Percentiles rank a stretch among this genome's conserved stretches.
These are phyloP conservation scores for Puntigrus tetrazona DNA, from an alignment of 2,113 vertebrate species.

Conservation along the genomic window DNA sequence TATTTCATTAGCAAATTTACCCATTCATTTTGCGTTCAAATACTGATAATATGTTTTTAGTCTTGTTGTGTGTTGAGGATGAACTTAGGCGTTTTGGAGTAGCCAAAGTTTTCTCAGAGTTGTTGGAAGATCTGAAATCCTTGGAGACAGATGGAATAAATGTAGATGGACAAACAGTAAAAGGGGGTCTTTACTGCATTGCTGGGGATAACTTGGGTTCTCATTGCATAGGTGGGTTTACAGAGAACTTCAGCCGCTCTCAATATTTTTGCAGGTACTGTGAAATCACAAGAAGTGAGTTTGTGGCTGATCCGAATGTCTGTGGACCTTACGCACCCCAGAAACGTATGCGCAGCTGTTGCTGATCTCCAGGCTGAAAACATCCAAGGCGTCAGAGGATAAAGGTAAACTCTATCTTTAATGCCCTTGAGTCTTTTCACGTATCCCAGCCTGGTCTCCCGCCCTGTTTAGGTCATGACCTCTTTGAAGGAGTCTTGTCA, in stretches of 20 bases:
- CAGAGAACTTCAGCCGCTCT: slow-evolving; percentile 43
- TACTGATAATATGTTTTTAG: slow-evolving; percentile 46
- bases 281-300: slow-evolving; percentile 43
- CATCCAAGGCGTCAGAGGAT: too few species aligned
- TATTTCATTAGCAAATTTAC: slow-evolving; percentile 44
- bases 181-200: slow-evolving; percentile 44
- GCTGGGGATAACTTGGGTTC: slow-evolving; percentile 40
- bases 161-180: slow-evolving; percentile 44
- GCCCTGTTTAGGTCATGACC: too few species aligned
- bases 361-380: too few species aligned
- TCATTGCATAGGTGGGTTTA: slow-evolving; percentile 12
- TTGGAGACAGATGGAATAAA: slow-evolving; percentile 48
- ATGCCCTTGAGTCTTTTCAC: too few species aligned
- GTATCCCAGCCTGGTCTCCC: too few species aligned
- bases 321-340: too few species aligned
- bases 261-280: slow-evolving; percentile 52
- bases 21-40: slow-evolving; percentile 40
- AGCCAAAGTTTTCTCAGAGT: slow-evolving; percentile 48
- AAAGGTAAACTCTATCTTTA: too few species aligned
- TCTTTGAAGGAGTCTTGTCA: too few species aligned
- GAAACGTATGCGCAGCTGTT: too few species aligned
- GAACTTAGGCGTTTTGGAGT: slow-evolving; percentile 45
- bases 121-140: slow-evolving; percentile 49
- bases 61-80: slow-evolving; percentile 49
- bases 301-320: not conserved